Conservation (phyloP, 2,797 vertebrate species). For the Orestias chungarensis region DNA sequence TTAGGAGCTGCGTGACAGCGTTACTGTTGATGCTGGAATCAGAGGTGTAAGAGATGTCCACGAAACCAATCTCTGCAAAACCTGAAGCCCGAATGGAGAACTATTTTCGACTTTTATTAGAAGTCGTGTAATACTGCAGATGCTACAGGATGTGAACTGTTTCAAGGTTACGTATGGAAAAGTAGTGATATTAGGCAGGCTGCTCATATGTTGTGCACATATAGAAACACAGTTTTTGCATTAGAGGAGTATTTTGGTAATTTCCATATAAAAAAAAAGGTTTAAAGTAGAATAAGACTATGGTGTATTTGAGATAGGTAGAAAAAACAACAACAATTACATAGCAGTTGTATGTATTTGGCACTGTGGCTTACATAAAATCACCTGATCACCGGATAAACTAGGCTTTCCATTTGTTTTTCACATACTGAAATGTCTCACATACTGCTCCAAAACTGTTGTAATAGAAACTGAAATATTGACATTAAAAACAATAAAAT, state of each 20-base stretch:
- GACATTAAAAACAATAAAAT: background rate
- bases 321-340: background rate
- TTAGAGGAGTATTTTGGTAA: background rate
- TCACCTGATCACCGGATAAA: background rate
- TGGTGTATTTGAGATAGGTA: background rate
- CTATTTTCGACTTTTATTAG: background rate
- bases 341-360: background rate
- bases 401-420: background rate
- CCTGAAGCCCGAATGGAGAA: constrained; percentile 4
- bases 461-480: background rate
- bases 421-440: background rate
- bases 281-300: background rate
- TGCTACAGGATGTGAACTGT: background rate
- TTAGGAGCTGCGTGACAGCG: constrained; percentile 39
- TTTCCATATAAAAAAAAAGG: background rate
- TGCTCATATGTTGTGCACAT: background rate
- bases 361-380: background rate
- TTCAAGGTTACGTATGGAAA: background rate
- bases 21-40: constrained; percentile 47
- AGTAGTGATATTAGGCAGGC: background rate
- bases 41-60: constrained; percentile 32
- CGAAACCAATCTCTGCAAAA: constrained; percentile 7
- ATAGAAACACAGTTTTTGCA: background rate
- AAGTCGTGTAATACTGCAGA: background rate
- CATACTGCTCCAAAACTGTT: background rate